phyloP scores from a whole-genome alignment of 2,888 invertebrate species.

The Aromia moschata region DNA sequence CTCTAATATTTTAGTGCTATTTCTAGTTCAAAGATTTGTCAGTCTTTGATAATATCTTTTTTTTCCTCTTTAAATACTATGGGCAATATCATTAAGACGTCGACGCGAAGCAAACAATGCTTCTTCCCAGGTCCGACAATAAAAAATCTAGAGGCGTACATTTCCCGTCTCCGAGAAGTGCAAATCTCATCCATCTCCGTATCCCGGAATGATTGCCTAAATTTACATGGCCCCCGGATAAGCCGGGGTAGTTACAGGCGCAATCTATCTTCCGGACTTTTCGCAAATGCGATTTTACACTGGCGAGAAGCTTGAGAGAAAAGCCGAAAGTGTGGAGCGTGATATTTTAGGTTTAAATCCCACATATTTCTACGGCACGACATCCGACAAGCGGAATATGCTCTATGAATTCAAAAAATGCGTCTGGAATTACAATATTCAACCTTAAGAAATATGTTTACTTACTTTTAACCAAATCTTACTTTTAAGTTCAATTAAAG shows the following conservation, averaged over 20 bases:
- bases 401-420: too few species aligned
- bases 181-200: slow-evolving; percentile 34
- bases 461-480: too few species aligned
- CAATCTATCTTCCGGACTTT: slow-evolving; percentile 35
- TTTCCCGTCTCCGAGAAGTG: slow-evolving; percentile 31
- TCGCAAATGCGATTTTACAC: slow-evolving; percentile 28
- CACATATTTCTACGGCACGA: too few species aligned
- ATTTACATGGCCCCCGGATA: slow-evolving; percentile 36
- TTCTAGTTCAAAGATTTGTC: too few species aligned
- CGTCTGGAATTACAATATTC: too few species aligned
- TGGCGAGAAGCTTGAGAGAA: slow-evolving; percentile 23
- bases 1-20: too few species aligned
- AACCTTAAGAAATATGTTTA: too few species aligned
- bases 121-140: background rate
- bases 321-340: slow-evolving; percentile 9
- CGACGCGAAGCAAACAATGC: background rate
- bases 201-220: slow-evolving; percentile 33
- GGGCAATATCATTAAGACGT: slow-evolving; percentile 3
- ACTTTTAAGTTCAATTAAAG: too few species aligned
- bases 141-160: slow-evolving; percentile 20
- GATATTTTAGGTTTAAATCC: background rate
- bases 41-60: too few species aligned
- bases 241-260: slow-evolving; percentile 30
- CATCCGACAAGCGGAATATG: too few species aligned
- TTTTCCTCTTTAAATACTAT: too few species aligned